Percentiles rank a stretch among this genome's conserved stretches.
Conservation (phyloP, 1,140 invertebrate species). For the Drosophila nigrodunni region DNA sequence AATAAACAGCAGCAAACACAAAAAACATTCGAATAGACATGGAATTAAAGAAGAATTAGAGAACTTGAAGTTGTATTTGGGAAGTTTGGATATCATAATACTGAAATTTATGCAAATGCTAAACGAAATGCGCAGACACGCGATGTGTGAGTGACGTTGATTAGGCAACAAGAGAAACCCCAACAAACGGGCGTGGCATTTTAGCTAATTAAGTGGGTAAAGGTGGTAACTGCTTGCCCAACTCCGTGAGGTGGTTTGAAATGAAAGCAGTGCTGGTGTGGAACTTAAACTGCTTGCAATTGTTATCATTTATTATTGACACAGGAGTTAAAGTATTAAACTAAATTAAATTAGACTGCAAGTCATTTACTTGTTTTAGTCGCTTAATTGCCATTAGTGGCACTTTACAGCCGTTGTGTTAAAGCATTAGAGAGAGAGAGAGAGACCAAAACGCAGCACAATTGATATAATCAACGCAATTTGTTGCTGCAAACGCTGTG, state of each 20-base stretch:
- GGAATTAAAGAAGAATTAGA: not conserved
- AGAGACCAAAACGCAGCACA: conserved; percentile 67
- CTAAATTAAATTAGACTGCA: conserved; percentile 12
- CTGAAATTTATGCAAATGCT: conserved; percentile 30
- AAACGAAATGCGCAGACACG: conserved; percentile 31
- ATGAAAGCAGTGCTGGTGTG: not conserved
- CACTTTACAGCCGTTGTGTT: conserved; percentile 51
- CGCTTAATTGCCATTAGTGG: conserved; percentile 39
- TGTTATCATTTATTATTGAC: not conserved
- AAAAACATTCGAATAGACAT: not conserved
- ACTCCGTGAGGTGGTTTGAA: too few relatives aligned
- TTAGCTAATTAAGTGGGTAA: not conserved
- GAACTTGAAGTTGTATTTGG: not conserved
- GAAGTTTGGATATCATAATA: conserved; percentile 10
- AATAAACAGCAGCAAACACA: conserved; percentile 50
- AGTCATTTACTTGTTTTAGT: conserved; percentile 16
- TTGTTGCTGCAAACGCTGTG: conserved; percentile 54
- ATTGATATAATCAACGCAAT: conserved; percentile 79
- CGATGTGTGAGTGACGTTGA: conserved; percentile 16
- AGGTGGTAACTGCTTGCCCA: not conserved
- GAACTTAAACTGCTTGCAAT: conserved; percentile 12
- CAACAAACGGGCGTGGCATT: conserved; percentile 27
- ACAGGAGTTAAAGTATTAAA: not conserved
- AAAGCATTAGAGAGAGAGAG: conserved; percentile 30
- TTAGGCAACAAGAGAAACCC: conserved; percentile 14